Percentiles rank a stretch among this genome's conserved stretches.
Conservation (phyloP, 2,797 vertebrate species). For the Pseudochirops cupreus region DNA sequence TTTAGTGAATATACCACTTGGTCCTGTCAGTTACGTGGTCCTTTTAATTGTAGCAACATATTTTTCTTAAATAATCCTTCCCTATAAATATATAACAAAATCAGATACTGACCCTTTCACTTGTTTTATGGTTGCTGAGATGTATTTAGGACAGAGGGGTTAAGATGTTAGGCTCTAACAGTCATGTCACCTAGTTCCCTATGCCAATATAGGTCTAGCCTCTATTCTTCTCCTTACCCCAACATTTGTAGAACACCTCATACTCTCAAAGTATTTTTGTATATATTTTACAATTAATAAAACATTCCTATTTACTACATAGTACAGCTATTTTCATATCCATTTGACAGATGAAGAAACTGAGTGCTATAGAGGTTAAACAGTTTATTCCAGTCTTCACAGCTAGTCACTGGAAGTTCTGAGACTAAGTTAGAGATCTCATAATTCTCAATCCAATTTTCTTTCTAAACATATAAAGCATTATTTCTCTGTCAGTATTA, state of each 20-base stretch:
- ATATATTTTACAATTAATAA: neutral
- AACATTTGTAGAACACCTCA: neutral
- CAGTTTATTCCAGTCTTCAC: neutral
- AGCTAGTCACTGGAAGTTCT: neutral
- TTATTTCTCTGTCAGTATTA: neutral
- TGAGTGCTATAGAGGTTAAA: too few species aligned
- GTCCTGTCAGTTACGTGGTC: slow-evolving; percentile 29
- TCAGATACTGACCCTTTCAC: neutral
- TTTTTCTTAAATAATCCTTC: slow-evolving; percentile 28
- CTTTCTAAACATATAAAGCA: neutral
- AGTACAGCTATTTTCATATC: neutral
- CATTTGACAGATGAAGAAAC: neutral
- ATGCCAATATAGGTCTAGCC: neutral
- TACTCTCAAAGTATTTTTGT: neutral
- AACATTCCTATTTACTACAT: neutral
- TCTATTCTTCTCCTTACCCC: neutral
- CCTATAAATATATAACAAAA: neutral
- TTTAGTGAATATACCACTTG: slow-evolving; percentile 53
- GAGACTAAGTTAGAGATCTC: neutral
- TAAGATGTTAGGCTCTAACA: neutral
- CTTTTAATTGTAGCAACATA: slow-evolving; percentile 23
- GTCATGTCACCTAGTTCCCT: neutral
- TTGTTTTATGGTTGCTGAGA: neutral
- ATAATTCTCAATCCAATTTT: neutral
- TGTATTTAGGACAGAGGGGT: slow-evolving; percentile 2